Evolutionary conservation across 2,113 vertebrate genomes (phyloP).

Genomic region (Myiagra hebetior): DNA sequence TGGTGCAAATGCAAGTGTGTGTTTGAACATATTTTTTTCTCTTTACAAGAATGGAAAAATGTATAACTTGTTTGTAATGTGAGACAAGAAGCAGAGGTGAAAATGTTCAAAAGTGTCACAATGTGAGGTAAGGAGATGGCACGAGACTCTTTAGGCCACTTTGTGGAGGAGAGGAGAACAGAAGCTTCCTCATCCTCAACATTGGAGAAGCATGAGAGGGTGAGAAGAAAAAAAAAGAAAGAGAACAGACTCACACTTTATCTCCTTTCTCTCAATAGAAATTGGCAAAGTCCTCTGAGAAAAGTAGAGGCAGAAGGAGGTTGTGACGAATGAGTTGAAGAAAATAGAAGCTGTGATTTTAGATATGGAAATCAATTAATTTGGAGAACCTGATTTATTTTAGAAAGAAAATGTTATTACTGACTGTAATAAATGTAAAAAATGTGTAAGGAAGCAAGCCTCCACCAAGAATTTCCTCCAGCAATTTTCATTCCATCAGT

Average conservation of each 20-base stretch:
- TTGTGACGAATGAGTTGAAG: neutral
- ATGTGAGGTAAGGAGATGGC: neutral
- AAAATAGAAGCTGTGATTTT: neutral
- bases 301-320: neutral
- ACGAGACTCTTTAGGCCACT: neutral
- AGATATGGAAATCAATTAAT: slow-evolving; percentile 26
- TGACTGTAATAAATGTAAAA: neutral
- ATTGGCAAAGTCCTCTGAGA: neutral
- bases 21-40: neutral
- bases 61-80: neutral
- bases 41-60: neutral
- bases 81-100: neutral
- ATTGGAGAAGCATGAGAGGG: neutral
- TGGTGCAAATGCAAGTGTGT: neutral
- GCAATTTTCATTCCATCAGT: neutral
- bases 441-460: neutral
- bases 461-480: neutral
- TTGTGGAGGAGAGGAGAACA: neutral
- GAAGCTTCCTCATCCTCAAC: neutral
- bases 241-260: neutral
- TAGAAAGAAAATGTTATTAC: neutral
- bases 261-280: neutral
- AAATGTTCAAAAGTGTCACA: neutral
- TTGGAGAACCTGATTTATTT: neutral
- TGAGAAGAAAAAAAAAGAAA: neutral